A percentile compares a stretch with the other conserved stretches of the same genome.
Evolutionary conservation across 2,113 vertebrate genomes (phyloP).

Genomic region (Anthoscopus minutus): DNA sequence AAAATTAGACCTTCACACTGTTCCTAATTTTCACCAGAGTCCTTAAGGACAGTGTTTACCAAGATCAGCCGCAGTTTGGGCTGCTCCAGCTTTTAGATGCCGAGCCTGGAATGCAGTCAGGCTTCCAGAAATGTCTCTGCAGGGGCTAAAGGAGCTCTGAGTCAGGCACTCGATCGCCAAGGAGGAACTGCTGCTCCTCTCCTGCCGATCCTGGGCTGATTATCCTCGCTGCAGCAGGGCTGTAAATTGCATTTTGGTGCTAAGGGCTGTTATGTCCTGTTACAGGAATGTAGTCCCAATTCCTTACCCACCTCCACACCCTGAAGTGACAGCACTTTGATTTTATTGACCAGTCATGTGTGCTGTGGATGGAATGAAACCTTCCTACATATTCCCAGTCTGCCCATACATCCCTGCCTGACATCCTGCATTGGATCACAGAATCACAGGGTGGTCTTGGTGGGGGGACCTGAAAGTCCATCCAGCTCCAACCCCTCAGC

Average conservation of each 20-base stretch:
- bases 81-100: not conserved
- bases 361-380: not conserved
- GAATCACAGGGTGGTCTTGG: not conserved
- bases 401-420: not conserved
- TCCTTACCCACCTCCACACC: not conserved
- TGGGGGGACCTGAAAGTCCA: not conserved
- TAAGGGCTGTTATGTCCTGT: not conserved
- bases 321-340: too few relatives aligned
- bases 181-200: not conserved
- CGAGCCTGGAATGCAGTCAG: not conserved
- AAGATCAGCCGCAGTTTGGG: not conserved
- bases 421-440: not conserved
- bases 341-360: fast-evolving
- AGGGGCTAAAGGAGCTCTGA: fast-evolving
- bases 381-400: not conserved
- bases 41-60: not conserved
- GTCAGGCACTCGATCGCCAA: fast-evolving
- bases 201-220: not conserved
- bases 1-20: slow-evolving; percentile 16
- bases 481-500: not conserved
- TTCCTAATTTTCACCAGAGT: not conserved
- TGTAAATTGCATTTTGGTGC: not conserved
- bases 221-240: not conserved
- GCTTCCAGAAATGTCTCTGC: not conserved
- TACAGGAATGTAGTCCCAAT: not conserved